Percentiles rank a stretch among this genome's conserved stretches.
Conservation (phyloP, 1,140 invertebrate genomes). For the Halyomorpha halys region DNA sequence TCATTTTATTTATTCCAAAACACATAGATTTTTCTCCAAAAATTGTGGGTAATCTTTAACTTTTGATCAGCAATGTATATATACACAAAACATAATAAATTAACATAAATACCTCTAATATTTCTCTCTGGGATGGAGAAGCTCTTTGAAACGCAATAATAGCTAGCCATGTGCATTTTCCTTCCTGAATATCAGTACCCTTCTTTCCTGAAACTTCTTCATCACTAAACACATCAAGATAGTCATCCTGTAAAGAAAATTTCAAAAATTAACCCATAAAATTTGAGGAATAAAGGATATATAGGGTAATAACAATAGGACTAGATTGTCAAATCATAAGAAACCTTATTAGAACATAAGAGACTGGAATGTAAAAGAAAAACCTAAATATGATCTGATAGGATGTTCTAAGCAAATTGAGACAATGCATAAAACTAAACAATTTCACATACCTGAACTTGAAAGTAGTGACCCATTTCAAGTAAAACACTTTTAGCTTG, state of each 20-base stretch:
- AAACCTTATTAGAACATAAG: background rate
- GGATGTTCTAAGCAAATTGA: background rate
- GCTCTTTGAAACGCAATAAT: conserved; percentile 77
- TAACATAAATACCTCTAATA: conserved; percentile 48
- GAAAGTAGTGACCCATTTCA: conserved; percentile 94
- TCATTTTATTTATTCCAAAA: too few relatives aligned
- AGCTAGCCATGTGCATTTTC: conserved; percentile 92
- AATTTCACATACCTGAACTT: conserved; percentile 57
- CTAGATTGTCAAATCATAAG: background rate
- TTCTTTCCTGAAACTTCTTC: conserved; percentile 74
- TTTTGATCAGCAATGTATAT: too few relatives aligned
- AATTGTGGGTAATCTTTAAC: too few relatives aligned
- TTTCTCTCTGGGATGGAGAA: conserved; percentile 55
- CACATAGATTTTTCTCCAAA: too few relatives aligned
- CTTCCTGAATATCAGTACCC: conserved; percentile 83
- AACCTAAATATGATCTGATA: background rate
- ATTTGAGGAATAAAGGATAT: background rate
- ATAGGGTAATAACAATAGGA: background rate
- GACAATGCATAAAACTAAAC: too few relatives aligned
- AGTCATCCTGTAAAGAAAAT: conserved; percentile 68
- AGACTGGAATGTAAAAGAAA: background rate
- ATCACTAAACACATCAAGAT: conserved; percentile 86
- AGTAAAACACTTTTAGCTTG: conserved; percentile 80
- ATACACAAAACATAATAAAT: too few relatives aligned
- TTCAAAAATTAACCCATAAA: conserved; percentile 27